phyloP scores from a whole-genome alignment of 1,140 invertebrate genomes.

The Phymastichus coffea region DNA sequence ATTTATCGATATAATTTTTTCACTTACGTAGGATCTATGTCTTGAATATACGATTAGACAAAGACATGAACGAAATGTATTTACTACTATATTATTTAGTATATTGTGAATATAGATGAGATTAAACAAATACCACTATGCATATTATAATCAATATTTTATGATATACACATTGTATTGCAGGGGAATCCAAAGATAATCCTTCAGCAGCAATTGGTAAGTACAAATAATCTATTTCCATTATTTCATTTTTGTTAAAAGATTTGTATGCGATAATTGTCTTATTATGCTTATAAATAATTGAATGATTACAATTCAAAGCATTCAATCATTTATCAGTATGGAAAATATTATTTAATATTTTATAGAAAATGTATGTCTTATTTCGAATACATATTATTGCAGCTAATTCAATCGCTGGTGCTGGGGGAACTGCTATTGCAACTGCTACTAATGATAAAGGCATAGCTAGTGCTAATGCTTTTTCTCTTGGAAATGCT shows the following conservation, averaged over 20 bases:
- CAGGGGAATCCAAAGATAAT: constrained; percentile 3
- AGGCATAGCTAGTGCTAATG: constrained; percentile 12
- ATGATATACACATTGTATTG: no score
- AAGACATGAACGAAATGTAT: not conserved
- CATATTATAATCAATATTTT: not conserved
- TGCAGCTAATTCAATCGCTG: constrained; percentile 3
- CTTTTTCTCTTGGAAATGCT: not conserved
- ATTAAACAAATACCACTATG: no score
- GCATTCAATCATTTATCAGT: not conserved
- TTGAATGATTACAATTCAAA: no score
- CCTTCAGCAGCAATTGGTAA: constrained; percentile 6
- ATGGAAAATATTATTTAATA: not conserved
- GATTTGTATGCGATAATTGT: not conserved
- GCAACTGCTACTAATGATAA: constrained; percentile 7
- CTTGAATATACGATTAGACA: not conserved
- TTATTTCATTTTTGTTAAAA: not conserved
- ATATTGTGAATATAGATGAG: no score
- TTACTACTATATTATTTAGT: no score
- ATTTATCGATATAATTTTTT: not conserved
- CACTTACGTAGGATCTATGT: not conserved
- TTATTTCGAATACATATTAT: not conserved
- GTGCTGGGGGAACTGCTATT: constrained; percentile 4
- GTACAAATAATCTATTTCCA: no score
- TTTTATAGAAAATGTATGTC: not conserved
- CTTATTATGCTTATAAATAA: no score